A percentile compares a stretch with the other conserved stretches of the same genome.
Evolutionary conservation across 2,888 invertebrate species (phyloP).

Genomic region (Xanthostigma xanthostigma): DNA sequence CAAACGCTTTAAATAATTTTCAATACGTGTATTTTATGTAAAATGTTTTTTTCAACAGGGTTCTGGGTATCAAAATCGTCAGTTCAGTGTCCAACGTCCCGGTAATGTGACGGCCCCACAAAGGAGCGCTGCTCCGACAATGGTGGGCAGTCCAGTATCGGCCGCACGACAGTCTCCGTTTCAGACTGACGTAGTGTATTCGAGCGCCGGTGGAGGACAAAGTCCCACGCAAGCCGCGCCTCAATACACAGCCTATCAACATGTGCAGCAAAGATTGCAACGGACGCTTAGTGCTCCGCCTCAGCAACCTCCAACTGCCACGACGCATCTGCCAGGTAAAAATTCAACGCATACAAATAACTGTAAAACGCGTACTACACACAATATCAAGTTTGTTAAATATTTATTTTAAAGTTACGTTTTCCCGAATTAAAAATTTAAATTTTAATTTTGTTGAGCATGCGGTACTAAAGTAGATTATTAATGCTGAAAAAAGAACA

Average conservation of each 20-base stretch:
- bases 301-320: conserved; percentile 27
- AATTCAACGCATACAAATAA: neutral
- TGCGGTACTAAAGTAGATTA: too few relatives aligned
- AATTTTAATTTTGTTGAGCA: too few relatives aligned
- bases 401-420: too few relatives aligned
- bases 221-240: conserved; percentile 34
- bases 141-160: conserved; percentile 36
- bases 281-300: conserved; percentile 37
- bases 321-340: conserved; percentile 44
- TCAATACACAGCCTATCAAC: conserved; percentile 30
- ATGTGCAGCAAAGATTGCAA: conserved; percentile 37
- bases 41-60: conserved; percentile 1
- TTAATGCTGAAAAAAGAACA: too few relatives aligned
- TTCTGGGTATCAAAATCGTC: conserved; percentile 1
- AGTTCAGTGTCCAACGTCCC: conserved; percentile 10
- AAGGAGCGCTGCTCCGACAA: conserved; percentile 26
- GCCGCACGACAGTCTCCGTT: conserved; percentile 39
- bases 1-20: conserved; percentile 26
- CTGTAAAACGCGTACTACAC: neutral
- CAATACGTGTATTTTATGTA: conserved; percentile 13
- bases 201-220: neutral
- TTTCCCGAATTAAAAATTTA: too few relatives aligned
- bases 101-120: conserved; percentile 15
- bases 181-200: conserved; percentile 17
- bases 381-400: neutral